Base-by-base conservation (phyloP, 2,113 vertebrate genomes). In the Paedocypris sp. region DNA sequence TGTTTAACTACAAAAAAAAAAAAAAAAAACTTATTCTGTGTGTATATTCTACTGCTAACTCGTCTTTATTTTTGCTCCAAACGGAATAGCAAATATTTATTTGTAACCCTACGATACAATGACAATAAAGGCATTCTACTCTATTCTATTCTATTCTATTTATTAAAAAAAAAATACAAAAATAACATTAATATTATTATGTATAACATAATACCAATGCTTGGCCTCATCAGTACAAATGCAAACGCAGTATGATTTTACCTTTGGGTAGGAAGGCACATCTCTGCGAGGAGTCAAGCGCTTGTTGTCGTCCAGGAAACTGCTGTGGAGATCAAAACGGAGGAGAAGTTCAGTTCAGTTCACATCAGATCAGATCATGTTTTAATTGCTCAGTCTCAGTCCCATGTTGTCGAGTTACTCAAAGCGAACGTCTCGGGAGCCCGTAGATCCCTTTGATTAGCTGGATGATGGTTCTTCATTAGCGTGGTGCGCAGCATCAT, bases 251-350 rank as follows among this genome's bases (percentile, higher is more conserved):
- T n/a, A n/a, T n/a, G 10, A 2, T 3, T 73, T 75, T 74, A 96
- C 92, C 88, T 94, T 96, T 47, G 90, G 87, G 39, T 92, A 92
- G 5, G 88, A 77, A 12, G 89, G 86, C 0, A 91, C 85, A 31
- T 93, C 91, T 4, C 90, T 75, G 1, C 76, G 74, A 13, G 89
- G 87, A 3, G 80, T 86, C 13, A 81, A 58, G 77, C 88, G 90
- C 79, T 86, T 93, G 36, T 70, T 76, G 62, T 87, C 88, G 7
- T 94, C 89, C 73, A 87, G 66, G 66, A 89, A 89, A 61, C 80
- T 89, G 50, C 87, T 90, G 66, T 78, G 85, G 72, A 68, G 5
- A 73, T 83, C 4, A 57, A 79, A 79, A 58, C 28, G 35, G 20
- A 43, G 12, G 31, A 12, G 5, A 15, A 28, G 25, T 18, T 15